A percentile compares a stretch with the other conserved stretches of the same genome.
phyloP scores from a whole-genome alignment of 1,140 invertebrate genomes.

The Ceratina calcarata region DNA sequence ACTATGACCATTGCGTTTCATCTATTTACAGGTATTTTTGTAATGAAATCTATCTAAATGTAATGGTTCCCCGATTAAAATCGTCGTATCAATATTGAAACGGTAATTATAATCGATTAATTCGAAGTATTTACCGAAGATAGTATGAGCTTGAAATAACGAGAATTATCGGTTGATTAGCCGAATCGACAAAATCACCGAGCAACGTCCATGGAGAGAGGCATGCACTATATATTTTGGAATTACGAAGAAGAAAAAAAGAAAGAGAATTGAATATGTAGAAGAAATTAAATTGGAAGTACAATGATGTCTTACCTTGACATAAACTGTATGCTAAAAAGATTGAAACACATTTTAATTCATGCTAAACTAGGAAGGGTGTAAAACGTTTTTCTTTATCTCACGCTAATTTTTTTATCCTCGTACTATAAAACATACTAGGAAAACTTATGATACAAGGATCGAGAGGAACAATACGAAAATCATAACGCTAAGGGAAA shows the following conservation, averaged over 20 bases:
- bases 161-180: background rate
- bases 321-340: conserved; percentile 81
- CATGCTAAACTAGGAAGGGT: conserved; percentile 63
- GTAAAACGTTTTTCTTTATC: conserved; percentile 1
- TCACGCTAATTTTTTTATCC: background rate
- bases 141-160: background rate
- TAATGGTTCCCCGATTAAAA: background rate
- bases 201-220: conserved; percentile 14
- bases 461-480: conserved; percentile 1
- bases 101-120: too few species aligned
- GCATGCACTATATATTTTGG: conserved; percentile 46
- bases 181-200: background rate
- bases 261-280: background rate
- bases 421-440: background rate
- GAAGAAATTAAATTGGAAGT: conserved; percentile 51
- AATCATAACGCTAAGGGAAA: conserved; percentile 5
- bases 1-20: background rate
- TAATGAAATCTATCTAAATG: background rate
- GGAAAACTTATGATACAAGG: background rate
- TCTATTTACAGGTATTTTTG: background rate
- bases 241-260: conserved; percentile 13
- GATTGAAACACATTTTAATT: conserved; percentile 78
- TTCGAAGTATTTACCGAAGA: too few species aligned
- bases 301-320: conserved; percentile 79
- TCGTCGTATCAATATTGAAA: too few species aligned